A percentile compares a stretch with the other conserved stretches of the same genome.
phyloP scores from a whole-genome alignment of 2,888 invertebrate genomes.

The Mimachlamys varia region DNA sequence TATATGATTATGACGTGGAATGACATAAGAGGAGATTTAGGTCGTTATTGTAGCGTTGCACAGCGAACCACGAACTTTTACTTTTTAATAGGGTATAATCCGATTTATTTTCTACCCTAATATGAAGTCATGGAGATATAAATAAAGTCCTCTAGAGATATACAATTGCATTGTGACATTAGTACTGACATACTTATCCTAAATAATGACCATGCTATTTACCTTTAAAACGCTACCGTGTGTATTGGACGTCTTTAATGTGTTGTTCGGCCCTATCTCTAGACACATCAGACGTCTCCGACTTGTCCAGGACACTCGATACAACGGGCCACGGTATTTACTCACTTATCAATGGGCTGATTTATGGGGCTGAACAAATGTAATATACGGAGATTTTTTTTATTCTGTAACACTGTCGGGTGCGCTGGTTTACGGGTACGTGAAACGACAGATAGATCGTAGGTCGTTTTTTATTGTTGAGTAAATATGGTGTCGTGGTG shows the following conservation, averaged over 20 bases:
- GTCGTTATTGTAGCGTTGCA: too few species aligned
- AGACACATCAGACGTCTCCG: not conserved
- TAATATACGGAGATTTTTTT: not conserved
- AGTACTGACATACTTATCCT: too few species aligned
- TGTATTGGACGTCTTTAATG: too few species aligned
- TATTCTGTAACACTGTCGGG: too few species aligned
- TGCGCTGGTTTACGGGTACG: not conserved
- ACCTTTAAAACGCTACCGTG: not conserved
- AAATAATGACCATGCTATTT: not conserved
- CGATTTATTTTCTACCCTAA: too few species aligned
- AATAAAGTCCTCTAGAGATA: too few species aligned
- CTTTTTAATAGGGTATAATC: too few species aligned
- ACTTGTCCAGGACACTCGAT: not conserved
- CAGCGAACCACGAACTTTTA: too few species aligned
- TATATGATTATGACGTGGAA: too few species aligned
- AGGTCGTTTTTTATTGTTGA: not conserved
- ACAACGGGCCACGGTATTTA: not conserved
- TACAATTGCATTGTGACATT: too few species aligned
- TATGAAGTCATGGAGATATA: too few species aligned
- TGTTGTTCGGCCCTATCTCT: not conserved
- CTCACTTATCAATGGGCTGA: not conserved
- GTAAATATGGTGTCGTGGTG: not conserved
- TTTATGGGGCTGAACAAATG: not conserved
- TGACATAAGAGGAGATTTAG: too few species aligned
- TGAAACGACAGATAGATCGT: not conserved